Conservation (phyloP, 2,113 vertebrate species). For the Scartelaos histophorus region DNA sequence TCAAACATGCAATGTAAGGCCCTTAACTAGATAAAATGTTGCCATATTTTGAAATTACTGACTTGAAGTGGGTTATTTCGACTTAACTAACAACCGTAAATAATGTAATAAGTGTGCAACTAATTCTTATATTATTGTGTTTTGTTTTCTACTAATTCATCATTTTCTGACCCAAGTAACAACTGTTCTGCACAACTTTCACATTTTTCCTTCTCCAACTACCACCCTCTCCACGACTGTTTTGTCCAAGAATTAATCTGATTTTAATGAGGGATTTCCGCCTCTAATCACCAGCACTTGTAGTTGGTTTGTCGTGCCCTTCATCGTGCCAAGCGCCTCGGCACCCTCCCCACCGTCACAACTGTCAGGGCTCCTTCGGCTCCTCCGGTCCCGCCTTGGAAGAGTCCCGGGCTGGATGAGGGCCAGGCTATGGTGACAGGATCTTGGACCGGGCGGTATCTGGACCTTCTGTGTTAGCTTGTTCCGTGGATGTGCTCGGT, state of each 20-base stretch:
- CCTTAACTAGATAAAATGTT: too few relatives aligned
- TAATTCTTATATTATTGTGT: background rate
- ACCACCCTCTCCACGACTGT: background rate
- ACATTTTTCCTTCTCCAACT: slow-evolving; percentile 20
- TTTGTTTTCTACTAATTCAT: background rate
- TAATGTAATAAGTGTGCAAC: too few relatives aligned
- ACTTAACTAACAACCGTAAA: too few relatives aligned
- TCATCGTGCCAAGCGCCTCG: slow-evolving; percentile 41
- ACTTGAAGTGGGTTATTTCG: too few relatives aligned
- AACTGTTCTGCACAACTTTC: background rate
- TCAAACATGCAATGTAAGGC: too few relatives aligned
- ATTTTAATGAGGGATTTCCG: slow-evolving; percentile 61
- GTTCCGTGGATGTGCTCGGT: slow-evolving; percentile 9
- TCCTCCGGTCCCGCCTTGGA: slow-evolving; percentile 31
- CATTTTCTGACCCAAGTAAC: background rate
- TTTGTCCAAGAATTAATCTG: slow-evolving; percentile 40
- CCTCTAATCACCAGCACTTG: slow-evolving; percentile 56
- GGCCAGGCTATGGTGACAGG: slow-evolving; percentile 19
- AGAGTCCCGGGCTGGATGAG: slow-evolving; percentile 28
- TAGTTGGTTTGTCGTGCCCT: slow-evolving; percentile 31
- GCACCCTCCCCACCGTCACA: background rate
- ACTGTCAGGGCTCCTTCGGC: slow-evolving; percentile 6
- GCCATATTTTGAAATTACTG: too few relatives aligned
- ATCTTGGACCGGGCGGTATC: slow-evolving; percentile 17
- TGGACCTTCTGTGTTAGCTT: slow-evolving; percentile 16